Percentiles rank a stretch among this genome's conserved stretches.
Evolutionary conservation across 37 sponge, comb jelly and placozoan genomes (phyloP).

Genomic region (Geodia barretti): DNA sequence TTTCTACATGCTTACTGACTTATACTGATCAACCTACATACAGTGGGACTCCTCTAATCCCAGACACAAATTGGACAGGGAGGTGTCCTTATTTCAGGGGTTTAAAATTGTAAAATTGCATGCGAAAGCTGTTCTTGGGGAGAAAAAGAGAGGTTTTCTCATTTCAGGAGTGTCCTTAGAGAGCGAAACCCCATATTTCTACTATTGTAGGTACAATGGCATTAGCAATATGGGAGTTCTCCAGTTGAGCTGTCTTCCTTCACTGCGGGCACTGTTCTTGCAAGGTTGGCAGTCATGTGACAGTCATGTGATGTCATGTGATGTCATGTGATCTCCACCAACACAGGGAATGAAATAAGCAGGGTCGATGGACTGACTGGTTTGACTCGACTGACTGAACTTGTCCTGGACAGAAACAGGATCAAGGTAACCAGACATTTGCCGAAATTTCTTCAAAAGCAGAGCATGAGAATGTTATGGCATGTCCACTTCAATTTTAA

Average conservation of each 20-base stretch:
- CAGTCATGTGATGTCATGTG: not conserved
- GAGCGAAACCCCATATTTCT: not conserved
- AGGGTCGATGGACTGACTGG: conserved; percentile 83
- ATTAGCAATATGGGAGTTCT: conserved; percentile 71
- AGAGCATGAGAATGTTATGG: too few relatives aligned
- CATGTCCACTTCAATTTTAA: too few relatives aligned
- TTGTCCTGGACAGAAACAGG: conserved; percentile 95
- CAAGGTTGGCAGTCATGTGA: conserved; percentile 71
- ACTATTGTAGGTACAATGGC: conserved; percentile 85
- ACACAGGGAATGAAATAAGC: conserved; percentile 86
- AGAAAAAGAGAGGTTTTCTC: not conserved
- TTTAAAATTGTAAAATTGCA: too few relatives aligned
- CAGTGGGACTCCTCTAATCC: too few relatives aligned
- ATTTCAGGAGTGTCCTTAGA: conserved; percentile 7
- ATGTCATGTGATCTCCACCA: not conserved
- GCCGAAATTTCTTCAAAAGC: too few relatives aligned
- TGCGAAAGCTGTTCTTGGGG: too few relatives aligned
- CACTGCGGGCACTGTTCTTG: conserved; percentile 91
- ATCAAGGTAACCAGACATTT: conserved; percentile 85
- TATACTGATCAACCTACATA: too few relatives aligned
- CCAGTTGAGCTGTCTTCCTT: conserved; percentile 71
- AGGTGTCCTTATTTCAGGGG: not conserved
- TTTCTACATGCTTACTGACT: too few relatives aligned
- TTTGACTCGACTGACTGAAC: conserved; percentile 66
- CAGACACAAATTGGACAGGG: too few relatives aligned